Percentiles rank a stretch among this genome's conserved stretches.
These are phyloP conservation scores for Alcedo atthis DNA, from an alignment of 2,797 vertebrate genomes.

Conservation along the genomic window DNA sequence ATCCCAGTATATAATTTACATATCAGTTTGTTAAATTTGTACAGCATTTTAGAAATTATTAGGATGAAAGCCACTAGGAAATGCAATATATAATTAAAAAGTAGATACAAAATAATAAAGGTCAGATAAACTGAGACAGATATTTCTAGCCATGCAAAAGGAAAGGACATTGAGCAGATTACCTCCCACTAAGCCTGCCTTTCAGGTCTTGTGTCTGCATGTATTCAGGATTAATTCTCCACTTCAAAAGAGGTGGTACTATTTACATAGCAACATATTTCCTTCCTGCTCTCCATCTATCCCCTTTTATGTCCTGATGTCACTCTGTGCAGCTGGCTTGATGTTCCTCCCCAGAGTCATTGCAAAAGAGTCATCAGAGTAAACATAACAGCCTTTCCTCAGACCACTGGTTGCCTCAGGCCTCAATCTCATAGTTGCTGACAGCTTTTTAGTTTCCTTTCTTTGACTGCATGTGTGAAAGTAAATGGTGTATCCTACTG, in stretches of 20 bases:
- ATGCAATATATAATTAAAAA: constrained; percentile 18
- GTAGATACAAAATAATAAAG: neutral
- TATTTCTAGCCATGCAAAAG: constrained; percentile 33
- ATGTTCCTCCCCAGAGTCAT: neutral
- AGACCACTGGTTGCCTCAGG: neutral
- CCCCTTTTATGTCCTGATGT: neutral
- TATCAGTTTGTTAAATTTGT: neutral
- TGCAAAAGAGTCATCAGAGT: neutral
- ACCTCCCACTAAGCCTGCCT: constrained; percentile 31
- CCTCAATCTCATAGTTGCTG: neutral
- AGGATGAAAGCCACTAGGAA: constrained; percentile 10
- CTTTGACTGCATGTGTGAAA: neutral
- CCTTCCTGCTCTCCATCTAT: neutral
- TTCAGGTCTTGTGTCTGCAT: constrained; percentile 48
- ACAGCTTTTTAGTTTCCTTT: neutral
- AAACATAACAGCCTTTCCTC: neutral
- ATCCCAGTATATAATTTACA: neutral
- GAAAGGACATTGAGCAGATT: constrained; percentile 40
- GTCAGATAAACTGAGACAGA: neutral
- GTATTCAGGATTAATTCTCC: constrained; percentile 38
- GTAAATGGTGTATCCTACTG: neutral
- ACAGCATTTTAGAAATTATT: neutral
- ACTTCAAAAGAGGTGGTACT: constrained; percentile 36
- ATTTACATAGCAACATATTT: constrained; percentile 13
- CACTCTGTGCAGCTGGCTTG: neutral